Conservation (phyloP, 2,113 vertebrate species). For the Falcunculus frontatus region DNA sequence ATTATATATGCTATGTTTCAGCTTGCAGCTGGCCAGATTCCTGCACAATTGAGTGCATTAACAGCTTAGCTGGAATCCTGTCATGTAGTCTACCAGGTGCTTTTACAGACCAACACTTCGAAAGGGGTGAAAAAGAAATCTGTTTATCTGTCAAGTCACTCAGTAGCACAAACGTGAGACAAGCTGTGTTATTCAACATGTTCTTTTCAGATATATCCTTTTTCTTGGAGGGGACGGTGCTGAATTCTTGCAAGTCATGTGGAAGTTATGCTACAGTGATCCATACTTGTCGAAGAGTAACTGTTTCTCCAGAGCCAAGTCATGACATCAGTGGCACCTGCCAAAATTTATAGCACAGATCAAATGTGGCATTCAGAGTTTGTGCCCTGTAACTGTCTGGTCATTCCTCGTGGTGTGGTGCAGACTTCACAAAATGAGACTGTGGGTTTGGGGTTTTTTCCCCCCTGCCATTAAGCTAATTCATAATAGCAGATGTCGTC, state of each 20-base stretch:
- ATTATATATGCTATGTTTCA: neutral
- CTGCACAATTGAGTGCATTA: neutral
- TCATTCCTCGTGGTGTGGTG: neutral
- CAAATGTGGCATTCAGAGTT: conserved; percentile 38
- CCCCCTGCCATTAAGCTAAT: neutral
- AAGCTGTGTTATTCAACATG: neutral
- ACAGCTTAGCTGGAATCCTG: conserved; percentile 37
- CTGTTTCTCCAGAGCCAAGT: conserved; percentile 36
- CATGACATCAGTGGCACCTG: conserved; percentile 48
- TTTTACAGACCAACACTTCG: neutral
- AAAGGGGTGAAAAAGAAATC: neutral
- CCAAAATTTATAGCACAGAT: conserved; percentile 54
- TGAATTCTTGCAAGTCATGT: conserved; percentile 11
- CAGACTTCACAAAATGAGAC: conserved; percentile 29
- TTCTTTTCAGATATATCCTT: neutral
- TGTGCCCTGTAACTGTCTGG: conserved; percentile 26
- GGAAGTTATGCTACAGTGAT: conserved; percentile 13
- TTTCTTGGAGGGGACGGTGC: neutral
- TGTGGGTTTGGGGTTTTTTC: neutral
- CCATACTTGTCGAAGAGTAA: conserved; percentile 49
- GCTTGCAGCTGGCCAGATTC: neutral
- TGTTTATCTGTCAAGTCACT: neutral
- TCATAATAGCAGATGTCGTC: conserved; percentile 66
- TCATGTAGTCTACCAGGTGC: neutral
- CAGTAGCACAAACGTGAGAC: neutral